Base-by-base conservation (phyloP, 2,888 invertebrate species). In the Monopis laevigella region DNA sequence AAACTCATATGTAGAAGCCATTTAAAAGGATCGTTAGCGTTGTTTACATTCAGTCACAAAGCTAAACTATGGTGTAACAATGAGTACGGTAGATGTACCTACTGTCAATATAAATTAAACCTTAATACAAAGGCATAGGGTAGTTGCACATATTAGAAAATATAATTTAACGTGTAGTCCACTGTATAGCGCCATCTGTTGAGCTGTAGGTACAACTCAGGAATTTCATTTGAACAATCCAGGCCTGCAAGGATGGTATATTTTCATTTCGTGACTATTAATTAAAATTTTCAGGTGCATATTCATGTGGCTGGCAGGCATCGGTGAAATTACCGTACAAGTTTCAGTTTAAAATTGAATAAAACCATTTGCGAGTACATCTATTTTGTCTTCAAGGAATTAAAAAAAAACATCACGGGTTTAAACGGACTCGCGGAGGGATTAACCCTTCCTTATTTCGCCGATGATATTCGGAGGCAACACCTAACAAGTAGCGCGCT, bases 1-100 rank as follows among this genome's bases (percentile, higher is more conserved):
- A 14, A 34, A 34, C 17, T 34, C 18, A 18, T 18, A 34, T 16
- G 34, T 16, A 34, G 34, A 12, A 34, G 34, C 34, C 34, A 34
- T 34, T 34, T 34, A 34, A 34, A 34, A 34, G 34, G 36, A 12
- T 21, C 36, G 21, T 12, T 21, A 13, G 36, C 36, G 36, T 55
- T 56, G 56, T 61, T 62, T 64, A 63, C 61, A 53, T 59, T 49
- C 51, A 46, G 46, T 43, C 36, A 48, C 35, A 36, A 36, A 18
- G 21, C 19, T n/a, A 36, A 34, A 34, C 14, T 18, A 14, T 13
- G 8, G 32, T 6, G 11, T 36, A 36, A 24, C 24, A 24, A 24
- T 24, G 24, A 7, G n/a, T n/a, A n/a, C n/a, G n/a, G n/a, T n/a
- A n/a, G n/a, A n/a, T n/a, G n/a, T n/a, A n/a, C n/a, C n/a, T n/a